Base-by-base conservation (phyloP, 2,113 vertebrate genomes). In the Galemys pyrenaicus region DNA sequence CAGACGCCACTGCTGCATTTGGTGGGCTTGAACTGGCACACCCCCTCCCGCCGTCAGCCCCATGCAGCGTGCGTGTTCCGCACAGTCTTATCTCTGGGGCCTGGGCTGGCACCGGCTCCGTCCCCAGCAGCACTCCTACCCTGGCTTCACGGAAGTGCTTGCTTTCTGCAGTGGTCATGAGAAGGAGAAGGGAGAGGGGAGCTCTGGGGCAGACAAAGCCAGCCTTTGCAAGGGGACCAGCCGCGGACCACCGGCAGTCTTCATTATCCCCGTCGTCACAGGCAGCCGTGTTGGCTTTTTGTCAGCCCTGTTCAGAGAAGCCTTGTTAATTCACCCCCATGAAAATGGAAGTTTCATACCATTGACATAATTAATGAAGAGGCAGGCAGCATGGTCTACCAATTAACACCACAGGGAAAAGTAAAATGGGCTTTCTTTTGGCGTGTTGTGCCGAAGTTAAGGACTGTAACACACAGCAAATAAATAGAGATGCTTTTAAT, bases 341-440 rank as follows among this genome's bases (percentile, higher is more conserved):
- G 97, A 98, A 99, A 98, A 98, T 98, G 98, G 98, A 99, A 97
- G 97, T 98, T 99, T 98, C 98, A 98, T 98, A 98, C 97, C 98
- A 97, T 98, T 98, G 98, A 98, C 98, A 99, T 99, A 99, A 99
- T 99, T 99, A 99, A 99, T 99, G 98, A 98, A 99, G 98, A 99
- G 98, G 98, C 98, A 99, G 98, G 98, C 98, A 98, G 98, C 98
- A 94, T 98, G 98, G 98, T 98, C 98, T 97, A 98, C 98, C 99
- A 99, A 99, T 99, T 99, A 99, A 98, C 99, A 99, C 99, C 98
- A 97, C 98, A 98, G 99, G 99, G 98, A 99, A 98, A 99, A 98
- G 98, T 97, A 98, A 98, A 99, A 98, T 98, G 99, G 99, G 98
- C 98, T 98, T 98, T 97, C 98, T 99, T 98, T 98, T 98, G 97